Evolutionary conservation across 2,113 vertebrate species (phyloP).

Genomic region (Vulpes lagopus): DNA sequence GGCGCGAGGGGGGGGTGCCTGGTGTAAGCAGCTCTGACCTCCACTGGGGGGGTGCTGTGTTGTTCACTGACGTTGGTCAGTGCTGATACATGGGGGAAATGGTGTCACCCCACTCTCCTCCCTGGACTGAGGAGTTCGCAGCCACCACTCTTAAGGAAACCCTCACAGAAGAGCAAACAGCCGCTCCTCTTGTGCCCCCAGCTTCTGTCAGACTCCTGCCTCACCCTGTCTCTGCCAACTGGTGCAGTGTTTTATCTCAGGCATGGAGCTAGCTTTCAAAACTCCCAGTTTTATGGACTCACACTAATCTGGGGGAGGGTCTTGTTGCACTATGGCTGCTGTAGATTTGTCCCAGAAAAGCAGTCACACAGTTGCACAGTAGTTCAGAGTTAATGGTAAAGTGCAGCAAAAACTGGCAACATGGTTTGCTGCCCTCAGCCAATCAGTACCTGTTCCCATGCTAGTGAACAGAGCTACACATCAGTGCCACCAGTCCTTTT

Average conservation of each 20-base stretch:
- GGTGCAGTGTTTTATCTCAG: not conserved
- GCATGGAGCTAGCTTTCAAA: not conserved
- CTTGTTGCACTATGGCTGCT: not conserved
- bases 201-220: not conserved
- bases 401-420: not conserved
- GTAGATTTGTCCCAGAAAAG: not conserved
- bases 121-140: not conserved
- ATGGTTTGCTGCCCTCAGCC: not conserved
- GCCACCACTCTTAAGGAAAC: not conserved
- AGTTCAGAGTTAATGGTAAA: not conserved
- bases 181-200: not conserved
- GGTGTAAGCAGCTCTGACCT: not conserved
- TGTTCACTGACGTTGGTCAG: not conserved
- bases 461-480: not conserved
- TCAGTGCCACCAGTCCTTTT: not conserved
- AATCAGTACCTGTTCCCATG: not conserved
- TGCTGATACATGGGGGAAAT: not conserved
- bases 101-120: not conserved
- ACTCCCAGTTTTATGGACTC: not conserved
- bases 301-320: not conserved
- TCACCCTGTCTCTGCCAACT: not conserved
- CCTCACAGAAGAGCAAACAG: not conserved
- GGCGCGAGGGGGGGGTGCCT: accelerated
- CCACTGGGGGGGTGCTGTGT: not conserved
- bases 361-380: not conserved